Evolutionary conservation across 2,888 invertebrate genomes (phyloP).

Genomic region (Trypoxylon attenuatum): DNA sequence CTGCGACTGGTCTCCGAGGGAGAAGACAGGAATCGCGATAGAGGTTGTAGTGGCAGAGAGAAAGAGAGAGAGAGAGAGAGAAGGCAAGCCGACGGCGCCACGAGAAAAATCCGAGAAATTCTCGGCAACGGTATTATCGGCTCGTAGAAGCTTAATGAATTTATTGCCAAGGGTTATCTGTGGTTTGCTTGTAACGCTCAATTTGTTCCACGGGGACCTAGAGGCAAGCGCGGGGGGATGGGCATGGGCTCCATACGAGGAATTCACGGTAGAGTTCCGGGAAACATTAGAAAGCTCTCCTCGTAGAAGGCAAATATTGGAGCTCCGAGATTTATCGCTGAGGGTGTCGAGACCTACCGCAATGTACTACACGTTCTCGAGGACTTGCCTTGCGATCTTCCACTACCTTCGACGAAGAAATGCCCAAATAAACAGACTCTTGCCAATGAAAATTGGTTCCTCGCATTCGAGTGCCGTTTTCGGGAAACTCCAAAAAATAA

Average conservation of each 20-base stretch:
- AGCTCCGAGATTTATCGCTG: constrained; percentile 25
- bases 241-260: not conserved
- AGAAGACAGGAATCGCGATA: no score
- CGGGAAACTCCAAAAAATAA: no score
- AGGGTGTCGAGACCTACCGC: constrained; percentile 26
- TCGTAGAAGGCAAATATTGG: constrained; percentile 28
- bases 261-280: constrained; percentile 21
- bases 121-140: constrained; percentile 11
- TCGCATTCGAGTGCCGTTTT: no score
- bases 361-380: constrained; percentile 20
- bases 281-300: constrained; percentile 9
- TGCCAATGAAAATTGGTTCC: no score
- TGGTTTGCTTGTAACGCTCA: constrained; percentile 30
- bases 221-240: not conserved
- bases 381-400: no score
- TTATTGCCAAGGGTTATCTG: constrained; percentile 42
- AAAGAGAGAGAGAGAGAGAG: not conserved
- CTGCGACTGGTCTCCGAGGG: no score
- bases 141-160: constrained; percentile 36
- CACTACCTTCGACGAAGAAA: no score
- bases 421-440: no score
- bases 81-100: not conserved
- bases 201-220: constrained; percentile 40
- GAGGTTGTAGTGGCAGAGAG: no score
- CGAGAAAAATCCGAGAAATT: constrained; percentile 24